Base-by-base conservation (phyloP, 1,140 invertebrate genomes). In the Drosophila auraria region DNA sequence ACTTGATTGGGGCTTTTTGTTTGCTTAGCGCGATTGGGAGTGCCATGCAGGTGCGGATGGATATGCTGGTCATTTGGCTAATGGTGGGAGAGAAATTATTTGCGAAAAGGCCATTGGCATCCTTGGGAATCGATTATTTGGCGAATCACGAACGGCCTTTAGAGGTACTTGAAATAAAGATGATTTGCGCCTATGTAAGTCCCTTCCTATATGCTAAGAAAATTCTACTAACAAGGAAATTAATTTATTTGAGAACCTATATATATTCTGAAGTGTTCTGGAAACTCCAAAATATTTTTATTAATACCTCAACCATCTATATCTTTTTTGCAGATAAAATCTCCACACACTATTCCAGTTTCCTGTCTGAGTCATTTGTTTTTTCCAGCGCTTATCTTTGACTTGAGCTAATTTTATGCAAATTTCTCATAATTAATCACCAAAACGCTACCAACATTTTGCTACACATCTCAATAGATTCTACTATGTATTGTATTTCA, bases 1-100 rank as follows among this genome's bases (percentile, higher is more conserved):
- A 83, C 81, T 74, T 68, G 84, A 78, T 83, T 82, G 50, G 59
- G 45, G 30, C 61, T 79, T 79, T 64, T 72, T 64, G 42, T 64
- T 70, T 70, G 54, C 57, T 59, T 58, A 20, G 40, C 44, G 60
- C 69, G 71, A 71, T 78, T 70, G 81, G 81, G 77, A 83, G 77
- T 75, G 82, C 65, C 77, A 64, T 64, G 66, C 80, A 83, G 80
- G 63, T 83, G 80, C 64, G 60, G 66, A 78, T 59, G 51, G 64
- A 78, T 78, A 61, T 62, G 75, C 56, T 81, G 64, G 61, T 74
- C 71, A 75, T 63, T 75, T 81, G 61, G 17, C 64, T 81, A 69
- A 81, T 70, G 69, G 80, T 87, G 80, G 76, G 68, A 78, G 53
- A 65, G 63, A 54, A 59, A 57, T 51, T 44, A 33, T 57, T 64